A percentile compares a stretch with the other conserved stretches of the same genome.
Conservation (phyloP, 2,888 invertebrate species). For the Seira sanloemensis region DNA sequence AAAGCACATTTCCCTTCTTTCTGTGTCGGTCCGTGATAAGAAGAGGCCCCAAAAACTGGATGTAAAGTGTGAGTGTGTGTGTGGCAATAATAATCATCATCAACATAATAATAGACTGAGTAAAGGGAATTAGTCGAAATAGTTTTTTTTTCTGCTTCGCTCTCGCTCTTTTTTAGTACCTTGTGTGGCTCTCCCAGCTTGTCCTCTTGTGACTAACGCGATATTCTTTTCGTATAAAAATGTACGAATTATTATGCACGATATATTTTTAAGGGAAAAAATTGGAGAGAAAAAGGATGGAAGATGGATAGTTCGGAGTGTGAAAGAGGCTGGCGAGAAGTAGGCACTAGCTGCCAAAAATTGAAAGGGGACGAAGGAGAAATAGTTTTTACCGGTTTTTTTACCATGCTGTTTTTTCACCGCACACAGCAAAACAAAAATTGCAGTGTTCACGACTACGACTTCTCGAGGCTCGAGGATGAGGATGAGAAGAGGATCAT, state of each 20-base stretch:
- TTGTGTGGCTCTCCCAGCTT: constrained; percentile 49
- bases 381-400: no score
- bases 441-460: no score
- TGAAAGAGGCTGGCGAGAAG: no score
- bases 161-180: no score
- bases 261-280: neutral
- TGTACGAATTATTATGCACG: no score
- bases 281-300: neutral
- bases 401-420: no score
- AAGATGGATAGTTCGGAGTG: neutral
- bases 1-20: constrained; percentile 16
- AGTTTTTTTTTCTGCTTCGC: constrained; percentile 39
- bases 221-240: neutral
- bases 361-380: no score
- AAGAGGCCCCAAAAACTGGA: constrained; percentile 57
- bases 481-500: no score
- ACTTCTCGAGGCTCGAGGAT: no score
- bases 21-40: constrained; percentile 53
- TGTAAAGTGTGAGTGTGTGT: constrained; percentile 64
- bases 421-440: no score
- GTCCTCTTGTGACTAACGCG: constrained; percentile 44
- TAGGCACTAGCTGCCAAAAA: no score
- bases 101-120: constrained; percentile 58
- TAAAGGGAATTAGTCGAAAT: constrained; percentile 56
- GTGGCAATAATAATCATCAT: constrained; percentile 62